Percentiles rank a stretch among this genome's conserved stretches.
Evolutionary conservation across 2,113 vertebrate genomes (phyloP).

Genomic region (Perca fluviatilis): DNA sequence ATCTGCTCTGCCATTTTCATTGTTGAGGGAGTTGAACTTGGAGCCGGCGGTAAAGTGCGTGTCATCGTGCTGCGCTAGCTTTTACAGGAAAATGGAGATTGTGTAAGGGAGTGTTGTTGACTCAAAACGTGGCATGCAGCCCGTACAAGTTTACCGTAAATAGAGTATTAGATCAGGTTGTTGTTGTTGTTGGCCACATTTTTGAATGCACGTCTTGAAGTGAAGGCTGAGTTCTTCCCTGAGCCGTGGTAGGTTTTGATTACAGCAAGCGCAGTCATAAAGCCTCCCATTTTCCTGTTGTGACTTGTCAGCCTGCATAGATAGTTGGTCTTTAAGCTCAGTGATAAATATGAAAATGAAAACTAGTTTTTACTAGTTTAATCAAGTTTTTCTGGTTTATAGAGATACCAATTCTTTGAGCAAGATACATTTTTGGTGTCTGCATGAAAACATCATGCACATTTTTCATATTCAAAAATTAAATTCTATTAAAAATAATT

Average conservation of each 20-base stretch:
- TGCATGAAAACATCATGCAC: too few species aligned
- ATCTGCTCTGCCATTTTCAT: slow-evolving; percentile 61
- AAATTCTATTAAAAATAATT: too few species aligned
- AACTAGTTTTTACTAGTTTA: too few species aligned
- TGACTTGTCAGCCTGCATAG: slow-evolving; percentile 8
- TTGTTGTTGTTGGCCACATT: too few species aligned
- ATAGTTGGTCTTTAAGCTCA: neutral
- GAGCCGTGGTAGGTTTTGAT: slow-evolving; percentile 11
- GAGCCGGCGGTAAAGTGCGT: neutral
- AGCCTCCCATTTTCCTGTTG: neutral
- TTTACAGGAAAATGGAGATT: slow-evolving; percentile 1
- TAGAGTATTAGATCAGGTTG: too few species aligned
- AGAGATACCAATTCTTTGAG: neutral
- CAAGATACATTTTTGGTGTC: neutral
- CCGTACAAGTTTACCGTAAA: too few species aligned
- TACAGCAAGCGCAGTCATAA: neutral
- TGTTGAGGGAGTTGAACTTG: slow-evolving; percentile 57
- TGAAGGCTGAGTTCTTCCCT: neutral
- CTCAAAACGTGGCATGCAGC: slow-evolving; percentile 17
- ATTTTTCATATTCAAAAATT: neutral
- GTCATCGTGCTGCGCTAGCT: slow-evolving; percentile 13
- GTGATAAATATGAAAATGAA: neutral
- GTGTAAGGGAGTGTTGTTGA: slow-evolving; percentile 27
- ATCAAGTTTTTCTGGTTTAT: slow-evolving; percentile 10
- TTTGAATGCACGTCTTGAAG: neutral